Conservation (phyloP, 2,113 vertebrate species). For the Agelaius tricolor region DNA sequence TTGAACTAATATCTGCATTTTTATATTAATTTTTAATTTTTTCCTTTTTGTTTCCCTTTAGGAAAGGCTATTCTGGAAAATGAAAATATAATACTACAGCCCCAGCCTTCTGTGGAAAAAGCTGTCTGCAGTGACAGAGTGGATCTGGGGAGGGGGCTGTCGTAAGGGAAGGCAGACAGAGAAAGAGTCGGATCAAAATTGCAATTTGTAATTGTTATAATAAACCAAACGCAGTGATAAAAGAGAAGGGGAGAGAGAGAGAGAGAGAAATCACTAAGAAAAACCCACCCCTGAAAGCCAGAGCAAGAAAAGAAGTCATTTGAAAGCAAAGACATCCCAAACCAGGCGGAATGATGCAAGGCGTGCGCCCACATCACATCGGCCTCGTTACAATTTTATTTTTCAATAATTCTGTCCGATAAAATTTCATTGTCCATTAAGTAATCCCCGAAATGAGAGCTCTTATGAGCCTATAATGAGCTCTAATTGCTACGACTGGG, state of each 20-base stretch:
- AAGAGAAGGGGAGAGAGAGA: background rate
- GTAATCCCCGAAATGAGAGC: slow-evolving; percentile 97
- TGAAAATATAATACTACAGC: background rate
- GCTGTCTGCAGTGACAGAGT: background rate
- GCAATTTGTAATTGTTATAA: slow-evolving; percentile 87
- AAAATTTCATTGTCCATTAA: slow-evolving; percentile 98
- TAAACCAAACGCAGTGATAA: slow-evolving; percentile 75
- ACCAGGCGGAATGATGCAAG: slow-evolving; percentile 83
- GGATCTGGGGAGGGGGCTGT: background rate
- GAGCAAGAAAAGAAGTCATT: slow-evolving; percentile 55
- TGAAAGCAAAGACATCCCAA: slow-evolving; percentile 66
- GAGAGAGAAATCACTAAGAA: background rate
- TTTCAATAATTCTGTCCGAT: slow-evolving; percentile 95
- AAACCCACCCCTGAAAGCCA: background rate
- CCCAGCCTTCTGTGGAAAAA: background rate
- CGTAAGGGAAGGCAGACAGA: slow-evolving; percentile 4
- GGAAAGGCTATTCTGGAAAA: background rate
- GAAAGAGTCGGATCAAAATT: slow-evolving; percentile 77
- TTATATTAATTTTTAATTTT: background rate
- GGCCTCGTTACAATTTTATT: slow-evolving; percentile 86
- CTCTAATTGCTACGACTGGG: slow-evolving; percentile 95
- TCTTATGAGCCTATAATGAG: slow-evolving; percentile 99
- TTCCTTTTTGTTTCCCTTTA: background rate
- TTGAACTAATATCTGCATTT: background rate
- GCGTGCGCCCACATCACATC: slow-evolving; percentile 83